Base-by-base conservation (phyloP, 2,888 invertebrate species). In the Miltochrista miniata region DNA sequence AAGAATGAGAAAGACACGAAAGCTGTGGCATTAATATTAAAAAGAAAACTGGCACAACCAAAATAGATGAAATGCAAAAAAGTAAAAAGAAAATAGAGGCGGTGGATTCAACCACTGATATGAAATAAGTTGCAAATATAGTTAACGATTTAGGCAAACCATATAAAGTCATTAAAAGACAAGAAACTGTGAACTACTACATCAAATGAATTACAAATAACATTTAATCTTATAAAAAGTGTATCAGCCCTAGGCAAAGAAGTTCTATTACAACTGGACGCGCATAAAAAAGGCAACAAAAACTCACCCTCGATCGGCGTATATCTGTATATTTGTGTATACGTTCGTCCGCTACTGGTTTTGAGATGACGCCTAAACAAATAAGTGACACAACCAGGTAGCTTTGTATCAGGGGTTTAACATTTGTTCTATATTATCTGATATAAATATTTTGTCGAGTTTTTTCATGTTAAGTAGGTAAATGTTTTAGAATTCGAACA, bases 331-430 rank as follows among this genome's bases (percentile, higher is more conserved):
- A 79, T 79, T 79, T 79, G 72, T 79, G 72, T 79, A 76, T 79
- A 78, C 81, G 78, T 85, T 83, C 79, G 78, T 63, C 78, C 67
- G 90, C 91, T 91, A 90, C 91, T 91, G 91, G 91, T 90, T 90
- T 88, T 90, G 75, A 87, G 78, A 78, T 76, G 81, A 78, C 78
- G 78, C 90, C 90, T 90, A 90, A 90, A 90, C 90, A 90, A 90
- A 90, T 84, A 91, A 83, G 83, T 85, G 87, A 89, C 88, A 87
- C 65, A 67, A 59, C 75, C 89, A 87, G 90, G 90, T 90, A 90
- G 87, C 74, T 78, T 85, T 85, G 85, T 87, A 74, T 75, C 76
- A 73, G 70, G 60, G 71, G 82, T 78, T 83, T 80, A 80, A 83
- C 87, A 82, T 87, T 84, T 87, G 87, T 87, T 83, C 80, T 81